Conservation (phyloP, 2,888 invertebrate genomes). For the Drosophila mercatorum region DNA sequence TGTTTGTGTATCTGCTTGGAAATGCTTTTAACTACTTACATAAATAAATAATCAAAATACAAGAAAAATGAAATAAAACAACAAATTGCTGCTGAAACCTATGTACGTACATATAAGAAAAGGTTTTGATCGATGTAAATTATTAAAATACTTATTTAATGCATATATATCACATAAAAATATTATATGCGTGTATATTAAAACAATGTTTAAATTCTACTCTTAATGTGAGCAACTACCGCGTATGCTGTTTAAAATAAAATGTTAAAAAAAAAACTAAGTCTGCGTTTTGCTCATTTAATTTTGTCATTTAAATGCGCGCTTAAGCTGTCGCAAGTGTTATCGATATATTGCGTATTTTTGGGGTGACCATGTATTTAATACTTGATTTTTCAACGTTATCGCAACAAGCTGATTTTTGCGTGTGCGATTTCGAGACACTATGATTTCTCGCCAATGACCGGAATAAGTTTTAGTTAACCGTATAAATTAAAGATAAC, state of each 20-base stretch:
- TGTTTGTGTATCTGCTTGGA: constrained; percentile 62
- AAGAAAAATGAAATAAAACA: constrained; percentile 31
- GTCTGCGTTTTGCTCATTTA: too few species aligned
- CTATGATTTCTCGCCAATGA: not conserved
- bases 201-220: constrained; percentile 74
- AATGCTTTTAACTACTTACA: constrained; percentile 73
- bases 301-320: constrained; percentile 14
- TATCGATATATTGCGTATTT: constrained; percentile 16
- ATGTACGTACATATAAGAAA: constrained; percentile 47
- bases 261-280: constrained; percentile 59
- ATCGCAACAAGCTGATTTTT: constrained; percentile 15
- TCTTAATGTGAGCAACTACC: constrained; percentile 78
- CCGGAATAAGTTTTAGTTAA: constrained; percentile 1
- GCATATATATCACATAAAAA: constrained; percentile 61
- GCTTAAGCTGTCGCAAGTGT: not conserved
- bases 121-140: constrained; percentile 75
- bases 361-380: constrained; percentile 24
- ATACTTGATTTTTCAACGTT: not conserved
- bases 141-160: constrained; percentile 76
- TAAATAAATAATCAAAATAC: constrained; percentile 24
- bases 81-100: constrained; percentile 49
- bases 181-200: constrained; percentile 70
- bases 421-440: constrained; percentile 18
- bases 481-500: not conserved
- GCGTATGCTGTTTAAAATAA: constrained; percentile 78